Conservation (phyloP, 2,797 vertebrate species). For the Ara ararauna region DNA sequence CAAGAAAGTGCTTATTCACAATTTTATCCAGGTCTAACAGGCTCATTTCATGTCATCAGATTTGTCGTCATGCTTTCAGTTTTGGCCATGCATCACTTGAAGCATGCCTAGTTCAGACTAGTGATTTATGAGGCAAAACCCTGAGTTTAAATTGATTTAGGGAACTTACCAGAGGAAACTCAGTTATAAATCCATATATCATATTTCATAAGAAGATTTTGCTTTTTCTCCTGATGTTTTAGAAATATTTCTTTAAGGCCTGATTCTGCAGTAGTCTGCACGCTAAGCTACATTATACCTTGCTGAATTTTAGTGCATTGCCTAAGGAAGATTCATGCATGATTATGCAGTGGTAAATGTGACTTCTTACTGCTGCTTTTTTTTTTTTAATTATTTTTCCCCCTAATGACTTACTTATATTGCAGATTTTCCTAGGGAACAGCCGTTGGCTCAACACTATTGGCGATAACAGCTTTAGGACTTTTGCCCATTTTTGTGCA, state of each 20-base stretch:
- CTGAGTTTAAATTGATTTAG: constrained; percentile 16
- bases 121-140: constrained; percentile 31
- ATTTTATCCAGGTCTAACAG: neutral
- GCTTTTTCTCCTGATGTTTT: neutral
- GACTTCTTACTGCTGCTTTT: neutral
- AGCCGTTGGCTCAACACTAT: neutral
- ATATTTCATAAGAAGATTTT: neutral
- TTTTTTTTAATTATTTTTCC: neutral
- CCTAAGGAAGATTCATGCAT: neutral
- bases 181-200: constrained; percentile 21
- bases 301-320: neutral
- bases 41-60: neutral
- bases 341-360: neutral
- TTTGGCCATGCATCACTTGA: neutral
- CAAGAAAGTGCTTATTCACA: neutral
- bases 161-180: neutral
- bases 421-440: neutral
- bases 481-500: neutral
- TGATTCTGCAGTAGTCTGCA: neutral
- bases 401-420: neutral
- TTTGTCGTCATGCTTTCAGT: neutral
- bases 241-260: neutral
- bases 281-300: neutral
- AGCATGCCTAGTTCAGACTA: neutral
- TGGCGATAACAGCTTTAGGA: neutral